Evolutionary conservation across 1,140 invertebrate genomes (phyloP).

Genomic region (Orchesella cincta): DNA sequence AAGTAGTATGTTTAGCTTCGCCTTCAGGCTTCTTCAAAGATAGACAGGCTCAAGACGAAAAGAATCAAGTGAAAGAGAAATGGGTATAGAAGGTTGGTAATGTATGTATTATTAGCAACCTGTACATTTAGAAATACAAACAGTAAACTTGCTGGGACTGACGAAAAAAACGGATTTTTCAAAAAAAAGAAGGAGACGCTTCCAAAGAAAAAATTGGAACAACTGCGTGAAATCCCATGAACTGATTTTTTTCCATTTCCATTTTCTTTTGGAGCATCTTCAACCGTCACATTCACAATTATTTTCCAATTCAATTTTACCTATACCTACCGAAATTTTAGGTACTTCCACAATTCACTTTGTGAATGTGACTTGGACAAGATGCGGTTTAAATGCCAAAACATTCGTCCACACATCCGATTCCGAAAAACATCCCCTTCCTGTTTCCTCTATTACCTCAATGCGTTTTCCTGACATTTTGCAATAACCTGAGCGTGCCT

Average conservation of each 20-base stretch:
- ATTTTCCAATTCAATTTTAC: too few relatives aligned
- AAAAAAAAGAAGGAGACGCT: not conserved
- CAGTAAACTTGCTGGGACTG: too few relatives aligned
- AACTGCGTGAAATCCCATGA: slow-evolving; percentile 48
- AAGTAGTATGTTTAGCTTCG: not conserved
- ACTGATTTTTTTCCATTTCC: slow-evolving; percentile 41
- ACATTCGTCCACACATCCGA: not conserved
- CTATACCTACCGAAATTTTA: too few relatives aligned
- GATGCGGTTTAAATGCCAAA: not conserved
- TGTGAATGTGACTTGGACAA: too few relatives aligned
- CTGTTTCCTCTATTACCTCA: not conserved
- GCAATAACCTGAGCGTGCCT: slow-evolving; percentile 17
- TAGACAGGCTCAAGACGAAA: not conserved
- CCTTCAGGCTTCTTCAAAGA: not conserved
- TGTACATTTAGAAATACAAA: not conserved
- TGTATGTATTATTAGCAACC: too few relatives aligned
- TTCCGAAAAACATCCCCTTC: not conserved
- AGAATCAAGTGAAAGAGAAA: not conserved
- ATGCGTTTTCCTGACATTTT: slow-evolving; percentile 24
- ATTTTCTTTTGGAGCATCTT: too few relatives aligned
- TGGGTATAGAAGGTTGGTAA: not conserved
- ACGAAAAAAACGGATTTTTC: not conserved
- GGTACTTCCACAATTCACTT: too few relatives aligned
- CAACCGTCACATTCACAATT: too few relatives aligned
- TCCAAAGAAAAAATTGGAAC: slow-evolving; percentile 12